Base-by-base conservation (phyloP, 2,113 vertebrate species). In the Gavialis gangeticus region DNA sequence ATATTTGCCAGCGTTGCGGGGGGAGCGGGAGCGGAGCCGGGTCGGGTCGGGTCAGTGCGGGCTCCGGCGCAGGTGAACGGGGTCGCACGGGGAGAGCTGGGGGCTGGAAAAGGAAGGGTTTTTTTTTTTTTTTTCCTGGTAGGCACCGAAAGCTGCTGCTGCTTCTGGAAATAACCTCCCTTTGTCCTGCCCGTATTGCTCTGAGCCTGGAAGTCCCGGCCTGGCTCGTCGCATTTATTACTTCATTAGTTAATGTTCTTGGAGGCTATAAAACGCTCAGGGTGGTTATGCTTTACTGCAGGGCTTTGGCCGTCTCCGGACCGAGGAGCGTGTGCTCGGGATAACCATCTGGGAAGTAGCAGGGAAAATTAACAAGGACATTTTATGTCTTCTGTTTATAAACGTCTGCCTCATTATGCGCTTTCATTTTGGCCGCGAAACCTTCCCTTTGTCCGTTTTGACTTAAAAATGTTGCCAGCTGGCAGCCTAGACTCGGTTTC, bases 21-120 rank as follows among this genome's bases (percentile, higher is more conserved):
- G 79, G 83, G 91, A 92, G 85, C 85, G 93, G 92, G 87, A 30
- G 85, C 79, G 56, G 66, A 11, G 5, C n/a, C 21, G 66, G 21
- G n/a, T 34, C 17, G 12, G 19, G 37, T 18, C 24, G 24, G 71
- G 25, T 54, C 25, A 46, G 58, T 37, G 46, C 60, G 28, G 46
- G 88, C 85, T 83, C 84, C 90, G 94, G 88, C 90, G 91, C 88
- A 93, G 95, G 95, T 96, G 93, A 11, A 93, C 94, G 73, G 27
- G n/a, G 80, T 18, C 13, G 62, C 54, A n/a, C n/a, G n/a, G 67
- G 67, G 67, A 18, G 21, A 19, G 55, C 4, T 12, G 19, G 25
- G n/a, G 4, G 21, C 37, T 2, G 37, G 75, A 46, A 46, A 46
- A 46, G 46, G 46, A 46, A 46, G 46, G 46, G 46, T 46, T 2